These are phyloP conservation scores for Hypsopygia costalis DNA, from an alignment of 2,888 invertebrate genomes.

Conservation along the genomic window DNA sequence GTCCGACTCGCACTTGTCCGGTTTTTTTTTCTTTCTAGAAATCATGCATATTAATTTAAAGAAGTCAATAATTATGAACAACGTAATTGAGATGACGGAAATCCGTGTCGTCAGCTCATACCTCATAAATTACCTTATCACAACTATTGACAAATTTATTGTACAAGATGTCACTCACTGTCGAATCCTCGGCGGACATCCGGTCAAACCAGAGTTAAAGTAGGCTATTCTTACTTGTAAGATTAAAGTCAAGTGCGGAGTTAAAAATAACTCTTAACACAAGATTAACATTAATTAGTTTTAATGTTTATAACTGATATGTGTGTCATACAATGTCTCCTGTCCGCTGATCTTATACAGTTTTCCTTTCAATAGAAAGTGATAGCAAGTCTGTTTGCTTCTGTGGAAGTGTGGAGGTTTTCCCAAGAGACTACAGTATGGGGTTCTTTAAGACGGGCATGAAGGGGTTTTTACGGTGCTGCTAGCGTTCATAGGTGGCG, in stretches of 20 bases:
- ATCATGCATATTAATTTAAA: background rate
- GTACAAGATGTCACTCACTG: background rate
- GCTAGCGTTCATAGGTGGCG: too few relatives aligned
- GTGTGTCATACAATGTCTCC: too few relatives aligned
- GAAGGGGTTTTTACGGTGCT: too few relatives aligned
- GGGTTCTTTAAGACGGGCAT: too few relatives aligned
- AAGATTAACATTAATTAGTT: too few relatives aligned
- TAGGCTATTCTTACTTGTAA: background rate
- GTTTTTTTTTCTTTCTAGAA: background rate
- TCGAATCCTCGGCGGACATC: background rate
- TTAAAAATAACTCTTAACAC: background rate
- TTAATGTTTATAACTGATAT: too few relatives aligned
- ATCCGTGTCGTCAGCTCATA: constrained; percentile 5
- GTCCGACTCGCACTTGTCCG: too few relatives aligned
- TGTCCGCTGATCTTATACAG: too few relatives aligned
- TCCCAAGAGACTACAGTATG: too few relatives aligned
- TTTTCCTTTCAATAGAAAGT: too few relatives aligned
- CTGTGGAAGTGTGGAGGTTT: too few relatives aligned
- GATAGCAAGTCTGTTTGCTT: too few relatives aligned
- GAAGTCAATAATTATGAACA: background rate
- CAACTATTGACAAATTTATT: constrained; percentile 1
- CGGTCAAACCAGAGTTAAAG: constrained; percentile 2
- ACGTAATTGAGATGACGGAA: constrained; percentile 9
- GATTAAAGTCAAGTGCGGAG: background rate
- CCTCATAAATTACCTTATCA: constrained; percentile 1